These are phyloP conservation scores for Chamaea fasciata DNA, from an alignment of 2,113 vertebrate species.

Conservation along the genomic window DNA sequence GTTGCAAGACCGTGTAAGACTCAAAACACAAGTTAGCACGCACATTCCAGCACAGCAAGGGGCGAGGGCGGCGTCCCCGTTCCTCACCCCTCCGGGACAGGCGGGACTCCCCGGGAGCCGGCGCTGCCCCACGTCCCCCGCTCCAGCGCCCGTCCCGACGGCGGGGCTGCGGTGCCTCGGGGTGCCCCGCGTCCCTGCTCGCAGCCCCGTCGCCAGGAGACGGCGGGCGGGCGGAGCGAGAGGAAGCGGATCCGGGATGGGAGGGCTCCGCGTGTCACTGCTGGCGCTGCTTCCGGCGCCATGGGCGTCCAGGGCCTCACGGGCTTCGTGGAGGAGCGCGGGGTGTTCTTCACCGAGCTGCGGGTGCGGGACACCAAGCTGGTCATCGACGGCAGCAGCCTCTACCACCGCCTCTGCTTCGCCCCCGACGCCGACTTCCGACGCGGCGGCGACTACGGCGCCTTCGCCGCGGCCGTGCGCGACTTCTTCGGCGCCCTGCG, in stretches of 20 bases:
- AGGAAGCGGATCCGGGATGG: neutral
- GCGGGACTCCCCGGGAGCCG: neutral
- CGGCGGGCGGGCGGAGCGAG: accelerated
- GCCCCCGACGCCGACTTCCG: conserved; percentile 74
- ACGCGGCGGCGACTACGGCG: conserved; percentile 88
- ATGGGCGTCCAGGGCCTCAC: conserved; percentile 90
- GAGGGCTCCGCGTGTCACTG: accelerated
- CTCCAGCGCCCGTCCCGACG: neutral
- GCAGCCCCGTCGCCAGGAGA: neutral
- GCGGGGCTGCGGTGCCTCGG: neutral
- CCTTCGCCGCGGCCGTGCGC: conserved; percentile 66
- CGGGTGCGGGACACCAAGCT: conserved; percentile 80
- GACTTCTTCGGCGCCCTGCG: conserved; percentile 80
- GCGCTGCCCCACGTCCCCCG: neutral
- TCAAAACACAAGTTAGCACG: neutral
- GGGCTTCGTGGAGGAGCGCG: conserved; percentile 79
- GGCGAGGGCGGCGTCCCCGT: neutral
- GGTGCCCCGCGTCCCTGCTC: too few relatives aligned
- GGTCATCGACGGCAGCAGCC: conserved; percentile 87
- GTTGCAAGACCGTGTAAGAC: accelerated
- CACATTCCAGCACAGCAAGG: accelerated
- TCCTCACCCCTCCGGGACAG: neutral
- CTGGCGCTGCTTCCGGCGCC: neutral
- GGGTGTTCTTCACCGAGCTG: conserved; percentile 77
- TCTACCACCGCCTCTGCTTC: conserved; percentile 85